These are phyloP conservation scores for Philypnodon macrostomus DNA, from an alignment of 2,797 vertebrate species.

Conservation along the genomic window DNA sequence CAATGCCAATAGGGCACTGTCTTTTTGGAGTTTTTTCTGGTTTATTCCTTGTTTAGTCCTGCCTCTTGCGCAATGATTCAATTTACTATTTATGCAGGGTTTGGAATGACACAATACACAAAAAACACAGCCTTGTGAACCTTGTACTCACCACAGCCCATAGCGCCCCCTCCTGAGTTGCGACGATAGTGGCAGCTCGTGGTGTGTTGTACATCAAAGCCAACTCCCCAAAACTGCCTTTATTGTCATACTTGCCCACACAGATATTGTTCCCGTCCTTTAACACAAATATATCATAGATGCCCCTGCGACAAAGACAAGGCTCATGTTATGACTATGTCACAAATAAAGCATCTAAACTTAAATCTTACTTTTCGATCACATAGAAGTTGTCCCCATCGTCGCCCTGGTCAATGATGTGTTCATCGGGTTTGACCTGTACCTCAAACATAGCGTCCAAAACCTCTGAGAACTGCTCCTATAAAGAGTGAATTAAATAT, in stretches of 20 bases:
- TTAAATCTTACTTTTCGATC: slow-evolving; percentile 79
- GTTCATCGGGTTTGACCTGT: slow-evolving; percentile 85
- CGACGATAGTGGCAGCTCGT: slow-evolving; percentile 89
- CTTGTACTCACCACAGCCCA: slow-evolving; percentile 90
- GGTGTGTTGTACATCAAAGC: slow-evolving; percentile 98
- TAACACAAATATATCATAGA: slow-evolving; percentile 87
- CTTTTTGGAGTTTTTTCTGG: too few species aligned
- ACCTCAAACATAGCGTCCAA: slow-evolving; percentile 96
- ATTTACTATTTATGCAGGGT: too few species aligned
- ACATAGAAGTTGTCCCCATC: slow-evolving; percentile 97
- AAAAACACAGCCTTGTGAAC: too few species aligned
- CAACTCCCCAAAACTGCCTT: slow-evolving; percentile 92
- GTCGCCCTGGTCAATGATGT: slow-evolving; percentile 93
- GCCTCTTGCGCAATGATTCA: too few species aligned
- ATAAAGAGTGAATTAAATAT: not conserved
- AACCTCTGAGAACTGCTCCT: slow-evolving; percentile 94
- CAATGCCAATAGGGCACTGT: too few species aligned
- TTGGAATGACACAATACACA: too few species aligned
- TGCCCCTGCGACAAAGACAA: slow-evolving; percentile 74
- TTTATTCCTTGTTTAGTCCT: too few species aligned
- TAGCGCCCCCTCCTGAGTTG: slow-evolving; percentile 86
- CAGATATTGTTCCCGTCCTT: slow-evolving; percentile 79
- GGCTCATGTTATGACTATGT: not conserved
- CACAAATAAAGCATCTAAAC: not conserved
- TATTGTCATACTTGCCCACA: slow-evolving; percentile 91